These are phyloP conservation scores for cat (Felis catus) DNA, from an alignment of 2,113 vertebrate genomes.

Conservation along the genomic window DNA sequence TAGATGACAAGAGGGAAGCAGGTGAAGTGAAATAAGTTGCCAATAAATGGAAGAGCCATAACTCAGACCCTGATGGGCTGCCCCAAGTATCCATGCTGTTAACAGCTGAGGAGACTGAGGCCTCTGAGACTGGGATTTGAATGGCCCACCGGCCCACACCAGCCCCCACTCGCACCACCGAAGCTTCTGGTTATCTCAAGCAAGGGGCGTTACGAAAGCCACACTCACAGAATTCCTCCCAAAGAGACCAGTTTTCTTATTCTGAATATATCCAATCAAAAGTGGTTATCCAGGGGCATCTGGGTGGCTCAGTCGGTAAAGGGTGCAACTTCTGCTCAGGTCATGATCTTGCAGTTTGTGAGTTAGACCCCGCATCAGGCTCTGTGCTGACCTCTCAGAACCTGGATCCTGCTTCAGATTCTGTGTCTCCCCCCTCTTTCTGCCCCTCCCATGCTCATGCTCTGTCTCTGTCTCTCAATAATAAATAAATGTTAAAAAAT, in stretches of 20 bases:
- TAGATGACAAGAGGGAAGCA: background rate
- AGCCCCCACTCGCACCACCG: accelerated
- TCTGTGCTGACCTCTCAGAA: too few relatives aligned
- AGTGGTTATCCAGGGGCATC: background rate
- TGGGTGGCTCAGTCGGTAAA: too few relatives aligned
- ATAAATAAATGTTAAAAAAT: too few relatives aligned
- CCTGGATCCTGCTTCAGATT: too few relatives aligned
- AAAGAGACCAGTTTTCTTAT: background rate
- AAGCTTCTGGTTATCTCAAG: background rate
- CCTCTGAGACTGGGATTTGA: background rate
- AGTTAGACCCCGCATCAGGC: too few relatives aligned
- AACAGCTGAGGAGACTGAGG: background rate
- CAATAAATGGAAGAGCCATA: background rate
- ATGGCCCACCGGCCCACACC: background rate
- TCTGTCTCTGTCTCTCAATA: too few relatives aligned
- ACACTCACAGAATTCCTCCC: background rate
- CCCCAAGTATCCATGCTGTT: background rate
- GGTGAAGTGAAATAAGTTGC: background rate
- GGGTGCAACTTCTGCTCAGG: too few relatives aligned
- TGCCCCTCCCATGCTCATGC: too few relatives aligned
- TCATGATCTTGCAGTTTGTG: too few relatives aligned
- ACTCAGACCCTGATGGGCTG: background rate
- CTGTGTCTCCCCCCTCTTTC: too few relatives aligned
- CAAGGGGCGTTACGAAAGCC: background rate
- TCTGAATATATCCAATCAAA: background rate